Evolutionary conservation across 37 sponge, comb jelly and placozoan species (phyloP).

Genomic region (Beroe forskalii): DNA sequence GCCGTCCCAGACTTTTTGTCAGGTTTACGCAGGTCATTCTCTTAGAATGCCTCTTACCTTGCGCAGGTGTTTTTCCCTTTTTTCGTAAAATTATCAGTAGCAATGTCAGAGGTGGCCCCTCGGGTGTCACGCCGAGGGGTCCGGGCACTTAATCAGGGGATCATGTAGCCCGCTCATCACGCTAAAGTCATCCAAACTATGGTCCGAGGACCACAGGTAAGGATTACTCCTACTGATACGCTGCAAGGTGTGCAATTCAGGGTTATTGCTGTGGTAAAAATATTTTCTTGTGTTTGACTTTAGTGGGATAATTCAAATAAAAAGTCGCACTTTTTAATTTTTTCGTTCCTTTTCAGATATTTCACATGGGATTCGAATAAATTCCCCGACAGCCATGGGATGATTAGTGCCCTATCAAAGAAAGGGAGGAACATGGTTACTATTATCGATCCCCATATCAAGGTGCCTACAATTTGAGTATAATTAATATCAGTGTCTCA

Average conservation of each 20-base stretch:
- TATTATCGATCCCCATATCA: slow-evolving; percentile 98
- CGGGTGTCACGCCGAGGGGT: slow-evolving; percentile 58
- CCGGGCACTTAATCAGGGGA: slow-evolving; percentile 56
- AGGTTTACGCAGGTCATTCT: too few relatives aligned
- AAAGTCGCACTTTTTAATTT: too few relatives aligned
- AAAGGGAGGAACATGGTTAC: slow-evolving; percentile 97
- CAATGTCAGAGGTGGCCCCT: slow-evolving; percentile 31
- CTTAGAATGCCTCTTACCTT: too few relatives aligned
- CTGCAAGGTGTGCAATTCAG: background rate
- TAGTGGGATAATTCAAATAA: too few relatives aligned
- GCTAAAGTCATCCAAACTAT: slow-evolving; percentile 35
- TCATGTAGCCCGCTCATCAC: slow-evolving; percentile 57
- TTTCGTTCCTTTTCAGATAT: slow-evolving; percentile 78
- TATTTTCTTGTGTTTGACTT: background rate
- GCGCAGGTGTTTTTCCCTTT: too few relatives aligned
- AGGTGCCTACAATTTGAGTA: too few relatives aligned
- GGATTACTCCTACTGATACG: slow-evolving; percentile 64
- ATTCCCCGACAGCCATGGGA: slow-evolving; percentile 80
- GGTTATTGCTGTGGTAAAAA: background rate
- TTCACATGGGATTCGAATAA: slow-evolving; percentile 94
- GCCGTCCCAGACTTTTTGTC: too few relatives aligned
- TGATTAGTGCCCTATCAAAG: slow-evolving; percentile 79
- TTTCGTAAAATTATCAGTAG: slow-evolving; percentile 5
- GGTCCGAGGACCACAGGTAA: slow-evolving; percentile 60
- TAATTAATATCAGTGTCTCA: too few relatives aligned